A percentile compares a stretch with the other conserved stretches of the same genome.
These are phyloP conservation scores for Pelodiscus sinensis DNA, from an alignment of 2,113 vertebrate species.

Conservation along the genomic window DNA sequence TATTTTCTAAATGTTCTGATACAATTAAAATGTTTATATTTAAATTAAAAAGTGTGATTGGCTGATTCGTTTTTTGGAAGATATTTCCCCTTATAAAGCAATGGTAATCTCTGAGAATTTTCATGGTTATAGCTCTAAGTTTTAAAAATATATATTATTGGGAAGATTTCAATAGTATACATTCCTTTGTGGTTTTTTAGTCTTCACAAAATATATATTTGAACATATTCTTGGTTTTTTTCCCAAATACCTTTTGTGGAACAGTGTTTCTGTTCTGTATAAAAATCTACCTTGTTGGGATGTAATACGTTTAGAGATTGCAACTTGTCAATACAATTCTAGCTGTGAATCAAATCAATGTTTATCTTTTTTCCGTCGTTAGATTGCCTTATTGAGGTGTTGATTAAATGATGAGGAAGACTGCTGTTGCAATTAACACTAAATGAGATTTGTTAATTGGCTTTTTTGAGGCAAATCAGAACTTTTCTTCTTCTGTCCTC, in stretches of 20 bases:
- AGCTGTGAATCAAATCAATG: constrained; percentile 44
- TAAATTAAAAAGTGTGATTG: background rate
- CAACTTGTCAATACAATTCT: constrained; percentile 26
- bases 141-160: background rate
- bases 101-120: background rate
- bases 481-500: constrained; percentile 21
- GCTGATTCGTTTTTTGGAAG: background rate
- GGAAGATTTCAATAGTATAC: background rate
- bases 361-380: background rate
- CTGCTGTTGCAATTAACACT: constrained; percentile 62
- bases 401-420: constrained; percentile 59
- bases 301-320: background rate
- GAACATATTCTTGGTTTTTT: background rate
- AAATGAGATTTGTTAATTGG: constrained; percentile 60
- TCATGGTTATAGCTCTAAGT: background rate
- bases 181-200: background rate
- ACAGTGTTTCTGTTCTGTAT: background rate
- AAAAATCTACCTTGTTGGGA: background rate
- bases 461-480: constrained; percentile 46
- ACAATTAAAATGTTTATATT: background rate
- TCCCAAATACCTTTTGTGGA: background rate
- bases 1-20: background rate
- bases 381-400: constrained; percentile 61
- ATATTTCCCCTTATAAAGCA: background rate
- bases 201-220: background rate